These are phyloP conservation scores for Megalops cyprinoides DNA, from an alignment of 2,797 vertebrate genomes.

Conservation along the genomic window DNA sequence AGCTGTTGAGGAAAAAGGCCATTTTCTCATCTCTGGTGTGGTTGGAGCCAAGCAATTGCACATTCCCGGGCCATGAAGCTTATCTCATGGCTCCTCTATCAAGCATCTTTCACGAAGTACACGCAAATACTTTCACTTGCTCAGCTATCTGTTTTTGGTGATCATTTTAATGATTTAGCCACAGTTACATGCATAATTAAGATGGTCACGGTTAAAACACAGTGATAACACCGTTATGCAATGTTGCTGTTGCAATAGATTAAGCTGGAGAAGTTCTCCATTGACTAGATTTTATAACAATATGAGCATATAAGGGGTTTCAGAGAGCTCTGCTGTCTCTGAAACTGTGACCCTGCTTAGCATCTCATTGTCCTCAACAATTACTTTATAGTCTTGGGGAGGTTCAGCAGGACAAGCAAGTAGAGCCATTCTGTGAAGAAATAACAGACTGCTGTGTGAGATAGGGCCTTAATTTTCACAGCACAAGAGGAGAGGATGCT, in stretches of 20 bases:
- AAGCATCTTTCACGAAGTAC: neutral
- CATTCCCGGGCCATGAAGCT: neutral
- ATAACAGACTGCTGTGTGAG: neutral
- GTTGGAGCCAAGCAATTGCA: neutral
- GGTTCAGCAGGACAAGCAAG: neutral
- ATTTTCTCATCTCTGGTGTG: neutral
- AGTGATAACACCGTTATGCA: neutral
- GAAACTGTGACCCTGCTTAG: neutral
- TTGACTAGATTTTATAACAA: neutral
- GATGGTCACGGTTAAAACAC: neutral
- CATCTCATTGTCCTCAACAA: too few relatives aligned
- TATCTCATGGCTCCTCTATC: neutral
- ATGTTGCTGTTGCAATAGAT: neutral
- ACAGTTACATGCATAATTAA: neutral
- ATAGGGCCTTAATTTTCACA: neutral
- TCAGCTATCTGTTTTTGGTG: neutral
- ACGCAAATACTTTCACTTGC: too few relatives aligned
- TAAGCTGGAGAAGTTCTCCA: neutral
- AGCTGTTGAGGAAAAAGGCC: conserved; percentile 60
- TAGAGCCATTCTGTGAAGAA: neutral
- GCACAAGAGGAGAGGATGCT: neutral
- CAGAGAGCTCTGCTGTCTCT: neutral
- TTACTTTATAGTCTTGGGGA: neutral
- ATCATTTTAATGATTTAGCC: neutral
- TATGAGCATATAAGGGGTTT: neutral